Conservation (phyloP, 2,888 invertebrate genomes). For the Eilema sororculum region DNA sequence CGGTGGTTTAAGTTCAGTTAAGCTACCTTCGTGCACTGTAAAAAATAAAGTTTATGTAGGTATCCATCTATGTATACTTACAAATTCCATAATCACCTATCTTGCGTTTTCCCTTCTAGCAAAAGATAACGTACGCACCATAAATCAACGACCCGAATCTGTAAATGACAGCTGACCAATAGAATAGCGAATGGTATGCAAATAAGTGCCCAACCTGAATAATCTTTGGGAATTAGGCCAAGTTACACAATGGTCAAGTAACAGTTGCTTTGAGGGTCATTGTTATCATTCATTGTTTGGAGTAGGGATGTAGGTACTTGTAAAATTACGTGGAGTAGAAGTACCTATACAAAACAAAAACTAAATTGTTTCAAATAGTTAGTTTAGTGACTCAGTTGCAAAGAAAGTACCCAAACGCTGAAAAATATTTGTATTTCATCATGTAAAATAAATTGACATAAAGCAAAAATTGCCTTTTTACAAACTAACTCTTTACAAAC, state of each 20-base stretch:
- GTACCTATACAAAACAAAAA: background rate
- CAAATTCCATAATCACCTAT: constrained; percentile 22
- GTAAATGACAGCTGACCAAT: constrained; percentile 49
- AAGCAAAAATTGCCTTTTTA: no score
- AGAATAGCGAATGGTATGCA: constrained; percentile 38
- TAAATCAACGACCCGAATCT: constrained; percentile 50
- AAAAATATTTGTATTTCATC: no score
- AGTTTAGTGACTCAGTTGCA: no score
- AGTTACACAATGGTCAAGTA: constrained; percentile 13
- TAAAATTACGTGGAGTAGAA: background rate
- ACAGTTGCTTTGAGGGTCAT: constrained; percentile 4
- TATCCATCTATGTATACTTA: constrained; percentile 2
- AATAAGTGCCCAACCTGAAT: constrained; percentile 45
- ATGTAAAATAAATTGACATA: no score
- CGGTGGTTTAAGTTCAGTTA: constrained; percentile 3
- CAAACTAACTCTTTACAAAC: no score
- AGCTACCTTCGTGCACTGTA: background rate
- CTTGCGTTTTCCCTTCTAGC: constrained; percentile 20
- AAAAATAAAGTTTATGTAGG: background rate
- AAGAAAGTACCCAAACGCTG: no score
- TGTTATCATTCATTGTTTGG: background rate
- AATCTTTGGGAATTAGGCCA: constrained; percentile 25
- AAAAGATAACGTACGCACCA: constrained; percentile 33
- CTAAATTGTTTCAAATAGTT: no score
- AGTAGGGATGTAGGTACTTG: background rate